Percentiles rank a stretch among this genome's conserved stretches.
These are phyloP conservation scores for Parnassius smintheus DNA, from an alignment of 2,888 invertebrate species.

Conservation along the genomic window DNA sequence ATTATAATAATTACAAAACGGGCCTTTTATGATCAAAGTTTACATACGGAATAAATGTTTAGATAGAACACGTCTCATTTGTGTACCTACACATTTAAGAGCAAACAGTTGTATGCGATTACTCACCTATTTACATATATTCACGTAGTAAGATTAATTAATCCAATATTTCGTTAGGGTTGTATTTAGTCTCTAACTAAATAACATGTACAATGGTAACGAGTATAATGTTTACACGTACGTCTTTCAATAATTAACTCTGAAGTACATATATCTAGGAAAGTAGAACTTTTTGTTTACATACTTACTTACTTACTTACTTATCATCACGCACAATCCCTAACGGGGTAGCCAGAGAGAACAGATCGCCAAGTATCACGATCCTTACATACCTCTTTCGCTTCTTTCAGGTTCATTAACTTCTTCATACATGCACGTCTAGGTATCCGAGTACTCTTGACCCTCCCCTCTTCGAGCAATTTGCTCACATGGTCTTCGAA, in stretches of 20 bases:
- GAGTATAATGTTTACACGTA: slow-evolving; percentile 4
- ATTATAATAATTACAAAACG: slow-evolving; percentile 22
- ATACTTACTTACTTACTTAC: too few species aligned
- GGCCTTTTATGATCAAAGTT: slow-evolving; percentile 24
- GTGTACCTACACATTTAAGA: slow-evolving; percentile 16
- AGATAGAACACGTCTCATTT: slow-evolving; percentile 17
- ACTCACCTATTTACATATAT: slow-evolving; percentile 44
- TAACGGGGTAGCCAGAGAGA: too few species aligned
- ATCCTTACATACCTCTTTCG: too few species aligned
- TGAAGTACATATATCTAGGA: too few species aligned
- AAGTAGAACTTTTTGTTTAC: too few species aligned
- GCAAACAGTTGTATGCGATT: slow-evolving; percentile 40
- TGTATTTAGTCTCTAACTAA: slow-evolving; percentile 10
- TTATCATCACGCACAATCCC: too few species aligned
- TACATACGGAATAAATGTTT: slow-evolving; percentile 16
- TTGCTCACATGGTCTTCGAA: too few species aligned
- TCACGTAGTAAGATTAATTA: slow-evolving; percentile 49
- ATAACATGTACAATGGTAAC: neutral
- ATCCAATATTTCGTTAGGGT: slow-evolving; percentile 43
- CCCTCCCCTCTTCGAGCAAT: too few species aligned
- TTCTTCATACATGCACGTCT: too few species aligned
- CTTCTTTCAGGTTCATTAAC: too few species aligned
- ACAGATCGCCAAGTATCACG: too few species aligned
- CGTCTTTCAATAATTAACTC: neutral
- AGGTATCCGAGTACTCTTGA: too few species aligned